phyloP scores from a whole-genome alignment of 2,888 invertebrate species.

The Caenorhabditis drosophilae region DNA sequence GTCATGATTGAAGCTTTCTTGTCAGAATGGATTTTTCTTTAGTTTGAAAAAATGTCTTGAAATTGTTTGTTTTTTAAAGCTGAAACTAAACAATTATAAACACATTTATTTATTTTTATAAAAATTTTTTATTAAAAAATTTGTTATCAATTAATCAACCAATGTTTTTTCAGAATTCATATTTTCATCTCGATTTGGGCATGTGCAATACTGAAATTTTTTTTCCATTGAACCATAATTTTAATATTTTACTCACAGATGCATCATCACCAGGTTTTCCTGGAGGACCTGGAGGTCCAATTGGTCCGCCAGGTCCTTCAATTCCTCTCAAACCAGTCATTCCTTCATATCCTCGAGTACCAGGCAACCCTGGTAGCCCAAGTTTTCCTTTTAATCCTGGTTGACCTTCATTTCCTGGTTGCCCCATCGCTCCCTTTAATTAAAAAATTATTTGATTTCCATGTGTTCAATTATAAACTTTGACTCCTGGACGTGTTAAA shows the following conservation, averaged over 20 bases:
- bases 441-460: neutral
- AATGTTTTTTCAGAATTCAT: no score
- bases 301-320: constrained; percentile 18
- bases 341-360: constrained; percentile 28
- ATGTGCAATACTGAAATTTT: constrained; percentile 43
- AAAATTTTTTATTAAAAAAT: no score
- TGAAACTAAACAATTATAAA: no score
- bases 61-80: no score
- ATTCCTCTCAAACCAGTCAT: constrained; percentile 34
- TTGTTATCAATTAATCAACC: no score
- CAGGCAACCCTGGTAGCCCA: constrained; percentile 17
- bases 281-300: constrained; percentile 22
- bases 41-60: no score
- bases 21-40: no score
- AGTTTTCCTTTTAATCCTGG: constrained; percentile 33
- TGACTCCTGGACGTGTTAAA: constrained; percentile 34
- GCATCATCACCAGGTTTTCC: constrained; percentile 32
- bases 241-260: no score
- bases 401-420: constrained; percentile 39
- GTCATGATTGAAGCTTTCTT: no score
- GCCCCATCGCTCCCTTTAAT: constrained; percentile 37
- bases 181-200: constrained; percentile 29
- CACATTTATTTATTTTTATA: no score
- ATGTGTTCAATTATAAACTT: constrained; percentile 5
- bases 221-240: no score